Conservation (phyloP, 2,797 vertebrate species). For the Tragopan temminckii region DNA sequence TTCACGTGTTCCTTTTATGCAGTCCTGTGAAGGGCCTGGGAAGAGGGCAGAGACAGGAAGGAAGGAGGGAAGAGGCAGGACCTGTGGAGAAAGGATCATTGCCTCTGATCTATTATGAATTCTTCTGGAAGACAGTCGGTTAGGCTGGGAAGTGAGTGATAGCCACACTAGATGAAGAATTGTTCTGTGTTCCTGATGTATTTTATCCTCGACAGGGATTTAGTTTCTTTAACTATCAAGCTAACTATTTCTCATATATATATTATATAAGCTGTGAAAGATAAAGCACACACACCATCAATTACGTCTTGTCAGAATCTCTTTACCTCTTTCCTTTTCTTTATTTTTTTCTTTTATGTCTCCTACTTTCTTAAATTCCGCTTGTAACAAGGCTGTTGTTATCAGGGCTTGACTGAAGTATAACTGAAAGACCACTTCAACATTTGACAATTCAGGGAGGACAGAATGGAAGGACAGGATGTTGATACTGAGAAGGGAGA, state of each 20-base stretch:
- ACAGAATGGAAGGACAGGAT: not conserved
- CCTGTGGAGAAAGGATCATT: not conserved
- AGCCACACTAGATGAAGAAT: slow-evolving; percentile 64
- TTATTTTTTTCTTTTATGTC: not conserved
- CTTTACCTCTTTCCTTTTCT: slow-evolving; percentile 8
- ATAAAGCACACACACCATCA: slow-evolving; percentile 58
- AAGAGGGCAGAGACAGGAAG: not conserved
- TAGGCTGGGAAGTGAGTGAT: slow-evolving; percentile 67
- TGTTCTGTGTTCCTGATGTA: slow-evolving; percentile 53
- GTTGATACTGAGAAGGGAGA: not conserved
- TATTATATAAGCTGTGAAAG: slow-evolving; percentile 66
- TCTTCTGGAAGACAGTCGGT: slow-evolving; percentile 33
- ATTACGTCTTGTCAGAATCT: slow-evolving; percentile 54
- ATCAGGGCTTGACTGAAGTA: not conserved
- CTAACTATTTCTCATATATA: slow-evolving; percentile 69
- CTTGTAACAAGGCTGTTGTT: not conserved
- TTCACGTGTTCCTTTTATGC: not conserved
- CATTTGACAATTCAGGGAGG: not conserved
- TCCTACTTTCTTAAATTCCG: not conserved
- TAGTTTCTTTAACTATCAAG: slow-evolving; percentile 71
- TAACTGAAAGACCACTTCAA: not conserved
- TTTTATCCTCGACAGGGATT: slow-evolving; percentile 65
- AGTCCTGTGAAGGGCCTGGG: not conserved
- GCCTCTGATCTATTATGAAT: slow-evolving; percentile 41
- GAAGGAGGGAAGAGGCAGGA: not conserved